Conservation (phyloP, 1,140 invertebrate genomes). For the Aphelenchoides avenae region DNA sequence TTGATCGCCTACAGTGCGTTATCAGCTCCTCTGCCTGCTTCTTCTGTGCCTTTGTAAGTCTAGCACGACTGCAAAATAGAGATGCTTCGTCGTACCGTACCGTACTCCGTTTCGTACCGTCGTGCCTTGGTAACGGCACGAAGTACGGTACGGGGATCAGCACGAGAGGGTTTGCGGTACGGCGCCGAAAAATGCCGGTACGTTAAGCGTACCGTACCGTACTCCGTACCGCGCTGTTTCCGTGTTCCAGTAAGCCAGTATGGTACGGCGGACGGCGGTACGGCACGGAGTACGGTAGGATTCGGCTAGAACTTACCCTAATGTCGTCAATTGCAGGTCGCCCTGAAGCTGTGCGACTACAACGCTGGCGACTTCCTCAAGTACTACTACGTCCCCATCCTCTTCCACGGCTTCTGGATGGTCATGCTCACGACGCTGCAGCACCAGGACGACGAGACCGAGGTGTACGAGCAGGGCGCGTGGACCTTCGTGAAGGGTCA, state of each 20-base stretch:
- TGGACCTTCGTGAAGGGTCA: slow-evolving; percentile 61
- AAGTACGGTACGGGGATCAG: too few relatives aligned
- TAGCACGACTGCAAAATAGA: slow-evolving; percentile 24
- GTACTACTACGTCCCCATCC: slow-evolving; percentile 59
- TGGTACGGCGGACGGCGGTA: too few relatives aligned
- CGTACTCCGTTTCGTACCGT: too few relatives aligned
- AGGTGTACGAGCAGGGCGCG: slow-evolving; percentile 59
- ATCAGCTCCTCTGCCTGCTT: too few relatives aligned
- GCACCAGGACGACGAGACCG: slow-evolving; percentile 58
- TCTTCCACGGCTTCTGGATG: slow-evolving; percentile 50
- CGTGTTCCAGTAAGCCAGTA: background rate
- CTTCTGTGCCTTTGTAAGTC: too few relatives aligned
- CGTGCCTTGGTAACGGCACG: too few relatives aligned
- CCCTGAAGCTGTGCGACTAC: slow-evolving; percentile 40
- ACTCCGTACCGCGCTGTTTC: too few relatives aligned
- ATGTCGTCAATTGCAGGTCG: slow-evolving; percentile 37
- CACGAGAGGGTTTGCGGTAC: too few relatives aligned
- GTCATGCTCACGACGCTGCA: slow-evolving; percentile 61
- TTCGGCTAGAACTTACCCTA: background rate
- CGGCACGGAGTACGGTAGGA: background rate
- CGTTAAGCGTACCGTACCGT: background rate
- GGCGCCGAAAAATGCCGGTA: too few relatives aligned
- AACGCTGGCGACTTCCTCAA: slow-evolving; percentile 46
- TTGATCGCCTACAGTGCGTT: slow-evolving; percentile 42
- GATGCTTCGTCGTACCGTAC: too few relatives aligned